These are phyloP conservation scores for Andrena marginata DNA, from an alignment of 2,888 invertebrate species.

Conservation along the genomic window DNA sequence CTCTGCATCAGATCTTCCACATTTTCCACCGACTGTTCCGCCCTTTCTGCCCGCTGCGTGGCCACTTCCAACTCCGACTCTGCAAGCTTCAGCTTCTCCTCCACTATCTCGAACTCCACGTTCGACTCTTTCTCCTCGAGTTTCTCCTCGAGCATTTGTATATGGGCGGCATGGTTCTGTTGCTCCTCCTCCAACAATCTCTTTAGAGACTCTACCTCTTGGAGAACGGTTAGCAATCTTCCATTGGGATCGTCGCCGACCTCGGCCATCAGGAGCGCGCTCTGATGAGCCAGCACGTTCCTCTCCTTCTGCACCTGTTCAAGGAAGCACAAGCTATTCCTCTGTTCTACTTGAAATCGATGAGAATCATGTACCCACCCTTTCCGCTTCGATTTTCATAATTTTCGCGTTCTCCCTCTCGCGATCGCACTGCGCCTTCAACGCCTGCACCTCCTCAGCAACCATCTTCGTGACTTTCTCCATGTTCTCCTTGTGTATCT, in stretches of 20 bases:
- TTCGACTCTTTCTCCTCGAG: slow-evolving; percentile 89
- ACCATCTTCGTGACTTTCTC: slow-evolving; percentile 89
- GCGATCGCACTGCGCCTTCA: slow-evolving; percentile 88
- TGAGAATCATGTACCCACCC: slow-evolving; percentile 73
- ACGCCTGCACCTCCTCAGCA: slow-evolving; percentile 88
- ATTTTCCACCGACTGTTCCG: slow-evolving; percentile 85
- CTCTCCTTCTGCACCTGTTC: slow-evolving; percentile 88
- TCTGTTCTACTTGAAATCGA: background rate
- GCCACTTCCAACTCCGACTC: slow-evolving; percentile 90
- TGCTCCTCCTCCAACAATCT: slow-evolving; percentile 88
- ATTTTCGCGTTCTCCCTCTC: slow-evolving; percentile 87
- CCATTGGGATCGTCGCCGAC: slow-evolving; percentile 87
- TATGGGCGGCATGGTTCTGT: slow-evolving; percentile 86
- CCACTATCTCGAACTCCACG: slow-evolving; percentile 89
- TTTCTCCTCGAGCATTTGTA: slow-evolving; percentile 88
- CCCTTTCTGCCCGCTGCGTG: slow-evolving; percentile 87
- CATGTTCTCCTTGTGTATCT: slow-evolving; percentile 87
- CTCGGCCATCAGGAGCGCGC: slow-evolving; percentile 88
- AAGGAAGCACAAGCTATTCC: no score
- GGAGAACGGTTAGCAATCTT: slow-evolving; percentile 85
- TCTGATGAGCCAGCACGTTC: slow-evolving; percentile 89
- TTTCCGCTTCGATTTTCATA: slow-evolving; percentile 84
- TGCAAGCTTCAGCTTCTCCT: slow-evolving; percentile 89
- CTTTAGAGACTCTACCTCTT: slow-evolving; percentile 88
- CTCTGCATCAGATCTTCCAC: slow-evolving; percentile 74